A percentile compares a stretch with the other conserved stretches of the same genome.
phyloP scores from a whole-genome alignment of 2,797 vertebrate species.

The Pseudocheirus occidentalis region DNA sequence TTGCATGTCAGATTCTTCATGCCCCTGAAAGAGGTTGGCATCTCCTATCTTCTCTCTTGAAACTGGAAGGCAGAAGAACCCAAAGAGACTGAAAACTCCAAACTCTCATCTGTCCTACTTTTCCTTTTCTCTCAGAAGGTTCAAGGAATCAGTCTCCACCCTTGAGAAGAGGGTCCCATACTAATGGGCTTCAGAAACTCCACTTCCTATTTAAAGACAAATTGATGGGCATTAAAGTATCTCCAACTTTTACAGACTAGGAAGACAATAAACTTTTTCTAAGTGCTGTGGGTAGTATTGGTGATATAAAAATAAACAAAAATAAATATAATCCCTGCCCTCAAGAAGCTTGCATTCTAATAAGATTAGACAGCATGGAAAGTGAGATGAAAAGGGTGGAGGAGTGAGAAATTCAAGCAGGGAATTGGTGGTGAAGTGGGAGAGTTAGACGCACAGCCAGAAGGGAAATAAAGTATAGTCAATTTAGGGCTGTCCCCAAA shows the following conservation, averaged over 20 bases:
- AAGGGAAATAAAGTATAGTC: background rate
- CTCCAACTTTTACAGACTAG: background rate
- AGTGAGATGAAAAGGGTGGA: background rate
- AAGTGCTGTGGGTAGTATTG: background rate
- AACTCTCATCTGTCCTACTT: background rate
- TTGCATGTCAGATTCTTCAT: background rate
- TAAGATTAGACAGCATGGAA: background rate
- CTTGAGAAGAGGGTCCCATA: background rate
- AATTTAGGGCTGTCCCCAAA: background rate
- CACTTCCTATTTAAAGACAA: conserved; percentile 26
- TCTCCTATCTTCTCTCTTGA: background rate
- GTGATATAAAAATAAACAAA: background rate
- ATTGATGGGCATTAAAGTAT: conserved; percentile 42
- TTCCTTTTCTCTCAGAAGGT: background rate
- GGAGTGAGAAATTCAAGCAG: background rate
- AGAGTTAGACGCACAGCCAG: background rate
- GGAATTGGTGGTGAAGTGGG: background rate
- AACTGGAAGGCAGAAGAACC: background rate
- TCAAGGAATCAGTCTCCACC: background rate
- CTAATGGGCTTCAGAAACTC: background rate
- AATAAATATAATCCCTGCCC: background rate
- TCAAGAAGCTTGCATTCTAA: background rate
- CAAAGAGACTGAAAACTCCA: background rate
- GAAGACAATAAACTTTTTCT: background rate
- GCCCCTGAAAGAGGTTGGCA: background rate